A percentile compares a stretch with the other conserved stretches of the same genome.
Evolutionary conservation across 2,888 invertebrate genomes (phyloP).

Genomic region (Lepidonotus clava): DNA sequence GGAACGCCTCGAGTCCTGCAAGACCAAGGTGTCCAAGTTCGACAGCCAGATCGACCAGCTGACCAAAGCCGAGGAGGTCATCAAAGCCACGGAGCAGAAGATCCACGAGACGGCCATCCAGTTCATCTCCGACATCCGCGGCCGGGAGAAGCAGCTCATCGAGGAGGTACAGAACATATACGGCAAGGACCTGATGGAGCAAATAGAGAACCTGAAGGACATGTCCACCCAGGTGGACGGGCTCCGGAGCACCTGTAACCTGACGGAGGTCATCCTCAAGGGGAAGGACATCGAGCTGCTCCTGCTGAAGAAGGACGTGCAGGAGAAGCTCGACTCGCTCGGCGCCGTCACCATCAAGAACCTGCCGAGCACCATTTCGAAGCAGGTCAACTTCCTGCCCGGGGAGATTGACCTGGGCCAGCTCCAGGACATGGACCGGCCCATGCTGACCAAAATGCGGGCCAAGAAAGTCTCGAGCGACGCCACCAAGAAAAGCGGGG

Average conservation of each 20-base stretch:
- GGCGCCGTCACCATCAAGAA: conserved; percentile 75
- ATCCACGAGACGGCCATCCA: conserved; percentile 78
- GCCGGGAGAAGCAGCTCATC: conserved; percentile 78
- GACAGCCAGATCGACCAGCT: conserved; percentile 75
- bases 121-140: conserved; percentile 78
- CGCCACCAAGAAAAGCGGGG: background rate
- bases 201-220: conserved; percentile 72
- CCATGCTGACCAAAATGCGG: conserved; percentile 68
- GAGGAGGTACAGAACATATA: conserved; percentile 79
- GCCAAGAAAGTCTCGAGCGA: conserved; percentile 55
- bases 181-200: conserved; percentile 78
- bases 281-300: conserved; percentile 81
- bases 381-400: conserved; percentile 75
- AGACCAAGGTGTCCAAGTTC: conserved; percentile 75
- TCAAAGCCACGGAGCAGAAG: conserved; percentile 78
- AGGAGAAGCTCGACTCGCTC: conserved; percentile 78
- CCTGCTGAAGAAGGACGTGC: conserved; percentile 80
- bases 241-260: conserved; percentile 79
- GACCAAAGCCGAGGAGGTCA: conserved; percentile 75
- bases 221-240: conserved; percentile 71
- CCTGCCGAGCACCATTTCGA: conserved; percentile 75
- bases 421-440: conserved; percentile 76
- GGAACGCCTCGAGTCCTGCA: conserved; percentile 74
- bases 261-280: conserved; percentile 80
- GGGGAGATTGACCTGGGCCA: conserved; percentile 78